phyloP scores from a whole-genome alignment of 2,797 vertebrate genomes.

The Hoplostethus mediterraneus region DNA sequence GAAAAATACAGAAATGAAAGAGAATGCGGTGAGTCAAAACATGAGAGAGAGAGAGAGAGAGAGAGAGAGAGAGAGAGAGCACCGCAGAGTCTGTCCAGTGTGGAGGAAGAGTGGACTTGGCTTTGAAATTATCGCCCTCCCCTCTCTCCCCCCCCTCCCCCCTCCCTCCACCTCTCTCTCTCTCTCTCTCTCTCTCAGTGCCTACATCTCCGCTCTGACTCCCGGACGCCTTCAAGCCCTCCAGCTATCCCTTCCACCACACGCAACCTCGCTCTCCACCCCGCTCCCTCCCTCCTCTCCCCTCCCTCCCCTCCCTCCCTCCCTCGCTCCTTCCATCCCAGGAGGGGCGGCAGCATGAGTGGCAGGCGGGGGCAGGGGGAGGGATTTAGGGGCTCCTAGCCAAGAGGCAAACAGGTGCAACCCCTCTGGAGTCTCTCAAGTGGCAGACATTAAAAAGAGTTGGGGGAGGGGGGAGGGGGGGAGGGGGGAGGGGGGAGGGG shows the following conservation, averaged over 20 bases:
- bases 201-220: constrained; percentile 75
- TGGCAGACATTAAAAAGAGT: constrained; percentile 84
- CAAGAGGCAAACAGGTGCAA: constrained; percentile 90
- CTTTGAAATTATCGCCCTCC: constrained; percentile 73
- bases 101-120: constrained; percentile 72
- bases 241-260: constrained; percentile 86
- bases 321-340: constrained; percentile 78
- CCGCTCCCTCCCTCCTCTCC: constrained; percentile 40
- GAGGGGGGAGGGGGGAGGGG: constrained; percentile 1
- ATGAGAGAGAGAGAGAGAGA: constrained; percentile 66
- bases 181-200: constrained; percentile 23
- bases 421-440: constrained; percentile 88
- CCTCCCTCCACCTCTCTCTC: constrained; percentile 25
- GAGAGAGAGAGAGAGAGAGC: constrained; percentile 60
- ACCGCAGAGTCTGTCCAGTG: constrained; percentile 68
- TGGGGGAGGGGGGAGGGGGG: constrained; percentile 10
- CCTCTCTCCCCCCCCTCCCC: neutral
- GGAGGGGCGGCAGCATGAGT: constrained; percentile 83
- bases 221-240: constrained; percentile 82
- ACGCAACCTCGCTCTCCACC: constrained; percentile 73
- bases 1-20: constrained; percentile 65
- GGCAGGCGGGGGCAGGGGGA: constrained; percentile 85
- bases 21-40: constrained; percentile 70
- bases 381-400: constrained; percentile 83
- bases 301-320: constrained; percentile 65